Evolutionary conservation across 2,113 vertebrate genomes (phyloP), one percentile per base, ranked within the genome.

Genomic region (Vulpes lagopus): DNA sequence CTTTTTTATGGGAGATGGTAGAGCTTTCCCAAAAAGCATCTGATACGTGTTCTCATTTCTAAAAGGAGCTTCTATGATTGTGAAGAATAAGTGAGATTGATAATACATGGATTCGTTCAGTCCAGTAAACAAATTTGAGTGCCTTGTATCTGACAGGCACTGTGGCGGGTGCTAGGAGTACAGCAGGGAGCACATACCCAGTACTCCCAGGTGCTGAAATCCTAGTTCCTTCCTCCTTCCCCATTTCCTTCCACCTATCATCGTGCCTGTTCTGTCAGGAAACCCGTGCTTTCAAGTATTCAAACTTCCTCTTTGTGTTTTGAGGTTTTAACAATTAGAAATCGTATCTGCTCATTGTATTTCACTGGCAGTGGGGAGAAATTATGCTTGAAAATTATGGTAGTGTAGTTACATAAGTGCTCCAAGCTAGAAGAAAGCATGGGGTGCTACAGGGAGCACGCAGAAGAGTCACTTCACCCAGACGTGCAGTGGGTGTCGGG

Each of bases 291-390:
- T 73, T 69, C 25, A n/a, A 35, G 19, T 60, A 25, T 27, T 85
- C 32, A 85, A 15, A 59, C 64, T 49, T 32, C 16, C 82, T 23
- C 32, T 22, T 93, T 53, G 22, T 78, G n/a, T 89, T 88, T 94
- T 38, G 49, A 82, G 60, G 38, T 89, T 93, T 96, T 87, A 60
- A 22, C n/a, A 74, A 0, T 91, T 96, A 97, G 89, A 69, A 96
- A 73, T 93, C 59, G 5, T 23, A 49, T 73, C 67, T 81, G 25
- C 55, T 89, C 12, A 11, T 69, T 96, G 67, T 92, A 15, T 87
- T 90, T 96, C 86, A 32, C 80, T 96, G 92, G 51, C 51, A 84
- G 1, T 88, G 12, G 53, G 82, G 60, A 89, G 64, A 87, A 85
- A 38, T 85, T 65, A 30, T 71, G 11, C 35, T 94, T 69, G 80